Conservation (phyloP, 2,797 vertebrate genomes). For the Tokudaia tokunoshimensis region DNA sequence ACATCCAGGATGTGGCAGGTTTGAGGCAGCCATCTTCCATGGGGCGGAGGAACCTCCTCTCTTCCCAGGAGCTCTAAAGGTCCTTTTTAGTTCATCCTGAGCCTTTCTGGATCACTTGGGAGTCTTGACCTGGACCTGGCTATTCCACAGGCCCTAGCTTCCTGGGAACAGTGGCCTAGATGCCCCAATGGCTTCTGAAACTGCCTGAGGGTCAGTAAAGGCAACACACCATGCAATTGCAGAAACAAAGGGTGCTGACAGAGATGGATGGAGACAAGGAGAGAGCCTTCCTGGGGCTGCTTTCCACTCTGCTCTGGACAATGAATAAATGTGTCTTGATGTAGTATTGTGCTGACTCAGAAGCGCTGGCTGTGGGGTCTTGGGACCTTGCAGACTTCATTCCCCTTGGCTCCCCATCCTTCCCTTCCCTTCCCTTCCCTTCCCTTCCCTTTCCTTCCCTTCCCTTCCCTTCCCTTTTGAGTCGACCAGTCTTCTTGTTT, state of each 20-base stretch:
- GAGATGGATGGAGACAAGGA: conserved; percentile 34
- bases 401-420: not conserved
- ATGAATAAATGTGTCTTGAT: conserved; percentile 19
- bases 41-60: not conserved
- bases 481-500: not conserved
- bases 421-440: not conserved
- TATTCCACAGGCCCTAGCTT: not conserved
- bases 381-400: not conserved
- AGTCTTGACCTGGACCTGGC: not conserved
- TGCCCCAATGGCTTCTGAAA: conserved; percentile 13
- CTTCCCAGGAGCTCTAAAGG: not conserved
- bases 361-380: not conserved
- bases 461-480: not conserved
- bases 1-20: not conserved
- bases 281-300: not conserved
- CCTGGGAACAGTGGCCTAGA: not conserved
- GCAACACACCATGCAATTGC: conserved; percentile 11
- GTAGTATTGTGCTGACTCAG: not conserved
- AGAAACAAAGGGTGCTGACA: conserved; percentile 61
- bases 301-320: conserved; percentile 18
- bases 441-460: not conserved
- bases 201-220: conserved; percentile 47
- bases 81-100: not conserved
- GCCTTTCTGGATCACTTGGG: not conserved
- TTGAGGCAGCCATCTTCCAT: not conserved